phyloP scores from a whole-genome alignment of 1,140 invertebrate species.

The Camponotus vicinus region DNA sequence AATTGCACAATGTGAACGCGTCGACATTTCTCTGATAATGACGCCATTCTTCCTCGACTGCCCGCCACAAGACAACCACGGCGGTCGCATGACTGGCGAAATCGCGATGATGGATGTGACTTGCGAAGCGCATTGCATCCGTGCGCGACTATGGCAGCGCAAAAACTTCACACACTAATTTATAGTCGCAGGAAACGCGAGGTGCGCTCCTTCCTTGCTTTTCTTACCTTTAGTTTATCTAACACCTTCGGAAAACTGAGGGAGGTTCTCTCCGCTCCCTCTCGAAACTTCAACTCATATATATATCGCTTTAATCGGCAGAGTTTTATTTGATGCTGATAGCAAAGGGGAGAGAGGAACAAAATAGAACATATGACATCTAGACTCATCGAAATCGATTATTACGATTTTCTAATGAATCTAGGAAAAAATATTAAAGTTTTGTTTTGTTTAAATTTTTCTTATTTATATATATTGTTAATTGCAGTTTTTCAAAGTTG shows the following conservation, averaged over 20 bases:
- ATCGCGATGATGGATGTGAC: constrained; percentile 63
- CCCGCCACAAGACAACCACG: constrained; percentile 45
- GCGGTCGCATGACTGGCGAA: constrained; percentile 59
- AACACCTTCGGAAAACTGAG: constrained; percentile 35
- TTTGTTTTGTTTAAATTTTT: not conserved
- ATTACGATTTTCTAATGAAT: not conserved
- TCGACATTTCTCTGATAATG: constrained; percentile 58
- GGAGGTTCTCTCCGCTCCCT: not conserved
- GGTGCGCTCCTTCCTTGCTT: constrained; percentile 33
- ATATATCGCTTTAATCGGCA: not conserved
- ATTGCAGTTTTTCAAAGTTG: not conserved
- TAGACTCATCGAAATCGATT: not conserved
- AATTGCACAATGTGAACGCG: constrained; percentile 25
- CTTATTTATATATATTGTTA: not conserved
- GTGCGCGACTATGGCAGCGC: constrained; percentile 47
- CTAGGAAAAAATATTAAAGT: not conserved
- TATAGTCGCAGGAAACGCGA: constrained; percentile 60
- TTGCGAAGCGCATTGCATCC: constrained; percentile 61
- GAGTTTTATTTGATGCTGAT: not conserved
- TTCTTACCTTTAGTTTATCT: constrained; percentile 53
- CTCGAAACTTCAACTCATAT: not conserved
- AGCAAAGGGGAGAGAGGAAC: no score
- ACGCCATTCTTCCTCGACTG: constrained; percentile 52
- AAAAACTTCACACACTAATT: constrained; percentile 64
- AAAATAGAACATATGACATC: not conserved